Conservation (phyloP, 2,113 vertebrate species). For the Corythornis vintsioides region DNA sequence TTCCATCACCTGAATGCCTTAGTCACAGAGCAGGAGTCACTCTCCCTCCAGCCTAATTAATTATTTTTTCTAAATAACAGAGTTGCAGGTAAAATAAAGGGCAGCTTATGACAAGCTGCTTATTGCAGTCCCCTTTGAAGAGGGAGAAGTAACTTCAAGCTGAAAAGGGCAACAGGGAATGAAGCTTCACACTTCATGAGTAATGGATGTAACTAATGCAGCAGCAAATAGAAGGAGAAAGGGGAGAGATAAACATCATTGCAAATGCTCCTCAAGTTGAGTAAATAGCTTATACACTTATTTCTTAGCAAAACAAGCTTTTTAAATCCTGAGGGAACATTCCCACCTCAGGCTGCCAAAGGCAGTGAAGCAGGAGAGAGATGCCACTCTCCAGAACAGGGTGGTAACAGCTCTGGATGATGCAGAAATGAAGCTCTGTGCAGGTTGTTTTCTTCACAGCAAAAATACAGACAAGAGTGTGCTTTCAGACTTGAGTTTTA, state of each 20-base stretch:
- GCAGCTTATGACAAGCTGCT: background rate
- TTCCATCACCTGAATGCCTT: background rate
- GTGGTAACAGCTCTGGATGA: background rate
- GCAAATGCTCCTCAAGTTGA: background rate
- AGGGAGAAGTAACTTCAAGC: background rate
- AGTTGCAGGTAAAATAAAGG: conserved; percentile 36
- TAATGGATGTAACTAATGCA: background rate
- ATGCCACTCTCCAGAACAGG: background rate
- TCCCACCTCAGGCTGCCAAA: background rate
- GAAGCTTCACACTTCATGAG: background rate
- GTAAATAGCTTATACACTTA: background rate
- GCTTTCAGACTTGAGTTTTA: conserved; percentile 4
- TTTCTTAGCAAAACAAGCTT: conserved; percentile 7
- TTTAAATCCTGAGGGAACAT: background rate
- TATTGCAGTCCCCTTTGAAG: background rate
- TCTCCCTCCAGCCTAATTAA: background rate
- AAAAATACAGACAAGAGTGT: background rate
- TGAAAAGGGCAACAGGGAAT: background rate
- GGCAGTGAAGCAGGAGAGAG: background rate
- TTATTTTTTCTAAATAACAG: background rate
- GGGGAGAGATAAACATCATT: background rate
- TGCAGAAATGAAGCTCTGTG: background rate
- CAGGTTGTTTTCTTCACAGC: background rate
- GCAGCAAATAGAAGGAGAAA: background rate
- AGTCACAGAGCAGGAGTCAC: background rate